These are phyloP conservation scores for Limnephilus rhombicus DNA, from an alignment of 2,888 invertebrate genomes.

Conservation along the genomic window DNA sequence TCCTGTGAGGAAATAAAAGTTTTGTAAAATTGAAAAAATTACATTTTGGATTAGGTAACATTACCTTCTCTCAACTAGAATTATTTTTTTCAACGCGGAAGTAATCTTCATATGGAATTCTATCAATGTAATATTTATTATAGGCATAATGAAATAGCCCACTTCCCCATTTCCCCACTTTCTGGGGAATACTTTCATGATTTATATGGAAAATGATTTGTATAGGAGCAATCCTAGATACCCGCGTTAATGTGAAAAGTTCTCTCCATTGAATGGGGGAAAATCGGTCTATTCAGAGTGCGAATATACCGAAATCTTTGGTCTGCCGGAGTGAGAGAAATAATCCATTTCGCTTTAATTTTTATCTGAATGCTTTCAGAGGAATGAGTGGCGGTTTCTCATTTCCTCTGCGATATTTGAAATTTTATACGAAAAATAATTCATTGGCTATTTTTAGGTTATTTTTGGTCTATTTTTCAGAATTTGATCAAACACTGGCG, in stretches of 20 bases:
- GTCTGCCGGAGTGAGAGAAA: neutral
- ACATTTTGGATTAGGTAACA: neutral
- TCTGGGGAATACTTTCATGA: conserved; percentile 1
- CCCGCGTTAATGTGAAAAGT: neutral
- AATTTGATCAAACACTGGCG: no score
- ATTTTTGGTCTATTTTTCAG: no score
- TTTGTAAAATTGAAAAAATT: no score
- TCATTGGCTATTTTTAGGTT: no score
- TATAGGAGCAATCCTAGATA: neutral
- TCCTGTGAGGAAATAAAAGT: no score
- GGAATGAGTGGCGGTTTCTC: neutral
- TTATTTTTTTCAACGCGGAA: neutral
- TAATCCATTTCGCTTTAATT: neutral
- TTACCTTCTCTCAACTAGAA: neutral
- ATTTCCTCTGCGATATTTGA: neutral
- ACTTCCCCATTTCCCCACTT: neutral
- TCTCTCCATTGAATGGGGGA: neutral
- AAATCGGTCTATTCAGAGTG: neutral
- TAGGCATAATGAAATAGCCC: neutral
- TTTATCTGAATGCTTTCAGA: neutral
- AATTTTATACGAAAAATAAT: no score
- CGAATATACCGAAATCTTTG: neutral
- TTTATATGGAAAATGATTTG: neutral
- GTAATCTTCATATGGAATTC: neutral
- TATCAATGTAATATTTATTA: neutral